Evolutionary conservation across 2,797 vertebrate species (phyloP), one percentile per base, ranked within the genome.

Genomic region (Euphonia xanthogaster): DNA sequence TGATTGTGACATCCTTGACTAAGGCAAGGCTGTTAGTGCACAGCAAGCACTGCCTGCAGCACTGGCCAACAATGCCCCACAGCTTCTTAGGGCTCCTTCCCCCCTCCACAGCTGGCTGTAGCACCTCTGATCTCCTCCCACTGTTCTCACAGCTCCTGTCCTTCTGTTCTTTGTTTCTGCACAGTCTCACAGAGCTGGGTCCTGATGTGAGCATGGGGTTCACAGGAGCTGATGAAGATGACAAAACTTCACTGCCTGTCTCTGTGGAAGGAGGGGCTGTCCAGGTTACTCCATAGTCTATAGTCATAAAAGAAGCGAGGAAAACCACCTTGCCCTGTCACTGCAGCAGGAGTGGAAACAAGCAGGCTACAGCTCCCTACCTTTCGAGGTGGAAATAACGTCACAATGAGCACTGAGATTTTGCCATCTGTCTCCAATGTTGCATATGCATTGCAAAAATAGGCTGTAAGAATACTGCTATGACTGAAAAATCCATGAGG

Each of bases 341-440:
- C 37, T 68, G 65, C 85, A 77, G 54, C 39, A 50, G 61, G 31
- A 75, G 30, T 1, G 3, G 68, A 75, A 87, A 68, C 9, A 75
- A 58, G 68, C 50, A 82, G 72, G 31, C 61, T 58, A 45, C 40
- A 75, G 58, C 60, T 93, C 37, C 63, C 47, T 68, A 88, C 81
- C 87, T 92, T 95, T 39, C 16, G 7, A 48, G 45, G 81, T 83
- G 78, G 89, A 85, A 93, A 82, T 58, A 47, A 31, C 1, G 0
- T 94, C 87, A 89, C 94, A 95, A 88, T 80, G 89, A 91, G 68
- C 78, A 61, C 72, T 91, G 89, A 94, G 65, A 70, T 93, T 91
- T 96, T 77, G 63, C 95, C 93, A 94, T 95, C 94, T 96, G 94
- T 77, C 90, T 88, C 79, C 66, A 71, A 37, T 22, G 58, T 62